Evolutionary conservation across 2,113 vertebrate species (phyloP), one percentile per base, ranked within the genome.

Genomic region (Raja brachyura): DNA sequence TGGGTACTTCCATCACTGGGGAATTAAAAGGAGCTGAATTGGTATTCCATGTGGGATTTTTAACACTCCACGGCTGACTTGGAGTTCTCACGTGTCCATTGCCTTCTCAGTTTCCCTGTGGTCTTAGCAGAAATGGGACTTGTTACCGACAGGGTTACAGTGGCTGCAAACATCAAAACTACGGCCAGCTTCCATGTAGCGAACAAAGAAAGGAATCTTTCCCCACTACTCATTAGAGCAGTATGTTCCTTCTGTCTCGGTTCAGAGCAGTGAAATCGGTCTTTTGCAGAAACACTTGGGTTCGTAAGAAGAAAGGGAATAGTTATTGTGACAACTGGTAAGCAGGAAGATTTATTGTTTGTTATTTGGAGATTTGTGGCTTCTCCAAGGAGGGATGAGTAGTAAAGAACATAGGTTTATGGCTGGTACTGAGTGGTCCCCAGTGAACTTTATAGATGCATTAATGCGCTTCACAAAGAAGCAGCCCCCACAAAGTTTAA

Each of bases 41-140:
- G 83, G 83, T 88, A 88, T 88, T 88, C 83, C 56, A 31, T 31
- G 59, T 63, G 83, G 83, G 83, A 88, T 88, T 31, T 88, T 88
- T 66, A 88, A 66, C 83, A 88, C 61, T 66, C 63, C 83, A 88
- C 25, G 20, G 83, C 39, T 66, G 59, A 88, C 83, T 88, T 56
- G 56, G 63, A 33, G 83, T 61, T 18, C n/a, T 63, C n/a, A 86
- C 83, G 3, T 63, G 18, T 5, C 59, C 14, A 7, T 63, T 59
- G 39, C n/a, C 28, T 88, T 31, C 59, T 63, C 56, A 63, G 59
- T 31, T 48, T 18, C 83, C 31, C 59, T 31, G 83, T 63, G n/a
- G 25, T 63, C 83, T 1, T n/a, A 7, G 13, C 63, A 28, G 13
- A 66, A n/a, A 18, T 33, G 25, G 16, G 31, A 88, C 83, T 88